Evolutionary conservation across 2,888 invertebrate genomes (phyloP).

Genomic region (Lycia hirtaria): DNA sequence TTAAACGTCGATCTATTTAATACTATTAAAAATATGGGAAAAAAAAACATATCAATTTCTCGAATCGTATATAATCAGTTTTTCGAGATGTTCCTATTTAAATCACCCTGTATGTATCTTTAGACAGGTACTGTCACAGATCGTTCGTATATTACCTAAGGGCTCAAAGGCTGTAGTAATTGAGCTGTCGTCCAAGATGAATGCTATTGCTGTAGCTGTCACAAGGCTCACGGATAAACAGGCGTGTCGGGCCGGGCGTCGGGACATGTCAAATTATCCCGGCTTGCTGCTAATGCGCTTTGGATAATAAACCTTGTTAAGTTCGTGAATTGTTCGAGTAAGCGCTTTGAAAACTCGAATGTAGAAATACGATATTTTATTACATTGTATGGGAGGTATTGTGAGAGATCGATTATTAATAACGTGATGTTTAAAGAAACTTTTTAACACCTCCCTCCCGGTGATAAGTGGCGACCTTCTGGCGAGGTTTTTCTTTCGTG

Average conservation of each 20-base stretch:
- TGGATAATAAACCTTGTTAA: conserved; percentile 37
- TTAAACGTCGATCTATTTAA: too few relatives aligned
- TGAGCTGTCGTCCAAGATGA: conserved; percentile 78
- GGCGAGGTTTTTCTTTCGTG: too few relatives aligned
- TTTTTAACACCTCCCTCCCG: too few relatives aligned
- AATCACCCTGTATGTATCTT: conserved; percentile 16
- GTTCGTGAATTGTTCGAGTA: conserved; percentile 35
- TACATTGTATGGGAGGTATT: too few relatives aligned
- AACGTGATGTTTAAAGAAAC: too few relatives aligned
- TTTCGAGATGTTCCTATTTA: too few relatives aligned
- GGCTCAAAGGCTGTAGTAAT: conserved; percentile 55
- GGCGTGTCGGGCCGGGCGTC: conserved; percentile 41
- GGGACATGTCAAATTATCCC: conserved; percentile 62
- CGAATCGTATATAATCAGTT: too few relatives aligned
- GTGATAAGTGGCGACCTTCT: too few relatives aligned
- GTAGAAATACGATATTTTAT: neutral
- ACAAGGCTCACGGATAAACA: conserved; percentile 48
- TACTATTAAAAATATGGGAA: too few relatives aligned
- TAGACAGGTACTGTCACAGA: conserved; percentile 26
- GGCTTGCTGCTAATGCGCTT: conserved; percentile 47
- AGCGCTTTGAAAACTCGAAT: too few relatives aligned
- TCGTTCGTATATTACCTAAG: conserved; percentile 25
- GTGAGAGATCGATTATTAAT: too few relatives aligned
- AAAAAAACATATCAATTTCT: too few relatives aligned
- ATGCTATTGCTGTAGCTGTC: conserved; percentile 61